Evolutionary conservation across 1,140 invertebrate species (phyloP), one percentile per base, ranked within the genome.

Genomic region (Diorhabda carinulata): DNA sequence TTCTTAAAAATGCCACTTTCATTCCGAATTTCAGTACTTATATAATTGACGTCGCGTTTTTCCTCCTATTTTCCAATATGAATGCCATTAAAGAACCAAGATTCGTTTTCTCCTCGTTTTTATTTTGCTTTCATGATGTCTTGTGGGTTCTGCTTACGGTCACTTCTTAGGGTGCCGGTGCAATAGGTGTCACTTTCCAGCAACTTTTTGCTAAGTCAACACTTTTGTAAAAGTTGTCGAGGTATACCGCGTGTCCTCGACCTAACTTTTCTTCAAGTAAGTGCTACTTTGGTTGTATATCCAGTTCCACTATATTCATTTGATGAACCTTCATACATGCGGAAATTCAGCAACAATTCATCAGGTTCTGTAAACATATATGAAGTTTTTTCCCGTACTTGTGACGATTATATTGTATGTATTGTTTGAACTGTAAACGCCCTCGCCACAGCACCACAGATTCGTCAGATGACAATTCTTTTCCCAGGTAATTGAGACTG

Each of bases 221-320:
- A 61, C 64, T 70, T 43, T 74, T 77, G 58, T 76, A 80, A 75
- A 69, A 82, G 70, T 79, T 81, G 63, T 81, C 79, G 70, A 82
- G 78, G 52, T 76, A 82, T 9, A 82, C 45, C 52, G 62, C 44
- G 64, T 81, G 78, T 43, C 78, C 78, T 65, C 2, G 4, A 59
- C 40, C 57, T 1, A 59, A 5, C 10, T n/a, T 59, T 25, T 25
- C 25, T 25, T 25, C 25, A 25, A 25, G 25, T 25, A 25, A 59
- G 10, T 10, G 10, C 57, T 59, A 59, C 10, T 10, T 59, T 59
- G 5, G 5, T 10, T 10, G 57, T 40, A 10, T 59, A 10, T 59
- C 57, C 57, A 4, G 5, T 59, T 59, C 57, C 57, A 10, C 57
- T 0, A 59, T 10, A 59, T 10, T 8, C 57, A 59, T 59, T 10